These are phyloP conservation scores for Dryadula phaetusa DNA, from an alignment of 2,888 invertebrate genomes.

Conservation along the genomic window DNA sequence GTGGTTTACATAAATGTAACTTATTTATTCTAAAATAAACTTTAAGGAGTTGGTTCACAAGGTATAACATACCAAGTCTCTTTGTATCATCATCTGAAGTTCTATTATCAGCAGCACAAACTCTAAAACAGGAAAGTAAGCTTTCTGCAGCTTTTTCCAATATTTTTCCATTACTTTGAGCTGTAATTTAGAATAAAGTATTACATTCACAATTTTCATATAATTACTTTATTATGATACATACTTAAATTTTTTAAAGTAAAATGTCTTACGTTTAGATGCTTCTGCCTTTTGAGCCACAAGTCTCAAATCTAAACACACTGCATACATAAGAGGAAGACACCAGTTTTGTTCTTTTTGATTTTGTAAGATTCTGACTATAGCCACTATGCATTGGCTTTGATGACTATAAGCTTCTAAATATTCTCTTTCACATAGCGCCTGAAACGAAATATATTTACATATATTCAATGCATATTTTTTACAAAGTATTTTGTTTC, in stretches of 20 bases:
- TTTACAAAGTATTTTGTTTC: no score
- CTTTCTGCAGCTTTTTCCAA: conserved; percentile 97
- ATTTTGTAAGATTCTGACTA: conserved; percentile 92
- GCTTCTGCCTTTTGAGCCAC: conserved; percentile 91
- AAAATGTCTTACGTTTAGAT: conserved; percentile 16
- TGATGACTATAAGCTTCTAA: conserved; percentile 91
- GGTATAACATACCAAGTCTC: conserved; percentile 96
- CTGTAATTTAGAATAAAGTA: conserved; percentile 56
- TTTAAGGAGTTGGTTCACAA: conserved; percentile 98
- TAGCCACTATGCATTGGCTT: conserved; percentile 89
- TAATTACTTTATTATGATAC: no score
- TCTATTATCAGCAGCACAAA: conserved; percentile 97
- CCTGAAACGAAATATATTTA: conserved; percentile 57
- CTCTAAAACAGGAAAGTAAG: conserved; percentile 95
- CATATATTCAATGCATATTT: no score
- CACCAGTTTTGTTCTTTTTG: conserved; percentile 99
- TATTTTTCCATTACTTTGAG: conserved; percentile 86
- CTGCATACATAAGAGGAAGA: conserved; percentile 95
- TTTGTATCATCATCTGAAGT: conserved; percentile 96
- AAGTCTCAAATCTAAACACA: conserved; percentile 95
- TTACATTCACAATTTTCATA: not conserved
- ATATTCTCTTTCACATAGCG: conserved; percentile 77
- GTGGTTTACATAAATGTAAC: conserved; percentile 94
- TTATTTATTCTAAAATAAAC: conserved; percentile 96
- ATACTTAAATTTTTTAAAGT: no score